phyloP scores from a whole-genome alignment of 2,113 vertebrate genomes.

The Merops nubicus region DNA sequence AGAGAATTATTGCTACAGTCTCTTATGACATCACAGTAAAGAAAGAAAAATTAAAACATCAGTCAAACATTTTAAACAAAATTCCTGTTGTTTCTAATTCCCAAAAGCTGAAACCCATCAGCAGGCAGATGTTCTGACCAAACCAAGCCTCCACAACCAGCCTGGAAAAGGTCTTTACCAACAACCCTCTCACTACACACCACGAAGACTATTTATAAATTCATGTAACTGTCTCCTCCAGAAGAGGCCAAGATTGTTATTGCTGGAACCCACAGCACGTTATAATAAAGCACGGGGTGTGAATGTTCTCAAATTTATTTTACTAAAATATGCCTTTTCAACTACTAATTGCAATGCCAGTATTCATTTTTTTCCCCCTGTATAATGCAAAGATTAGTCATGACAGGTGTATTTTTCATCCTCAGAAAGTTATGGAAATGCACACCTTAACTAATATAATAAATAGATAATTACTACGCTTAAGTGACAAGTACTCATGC shows the following conservation, averaged over 20 bases:
- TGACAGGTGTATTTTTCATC: background rate
- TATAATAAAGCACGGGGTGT: background rate
- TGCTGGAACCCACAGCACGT: background rate
- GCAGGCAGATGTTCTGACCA: background rate
- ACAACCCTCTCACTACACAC: fast-evolving
- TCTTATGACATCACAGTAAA: background rate
- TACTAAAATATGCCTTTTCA: background rate
- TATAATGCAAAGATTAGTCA: background rate
- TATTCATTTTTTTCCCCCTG: fast-evolving
- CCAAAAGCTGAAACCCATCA: background rate
- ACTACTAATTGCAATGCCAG: background rate
- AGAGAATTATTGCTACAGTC: background rate
- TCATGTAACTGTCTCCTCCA: background rate
- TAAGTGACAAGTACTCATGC: background rate
- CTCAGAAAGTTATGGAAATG: constrained; percentile 16
- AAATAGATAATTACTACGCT: constrained; percentile 20
- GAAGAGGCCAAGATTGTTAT: background rate
- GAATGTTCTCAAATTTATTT: background rate
- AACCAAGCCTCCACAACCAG: background rate
- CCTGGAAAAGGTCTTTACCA: background rate
- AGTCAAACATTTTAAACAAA: background rate
- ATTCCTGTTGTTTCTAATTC: background rate
- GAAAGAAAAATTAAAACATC: background rate
- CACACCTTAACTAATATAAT: constrained; percentile 27
- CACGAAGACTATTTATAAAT: background rate